phyloP scores from a whole-genome alignment of 2,888 invertebrate species.

The Cepaea hortensis region DNA sequence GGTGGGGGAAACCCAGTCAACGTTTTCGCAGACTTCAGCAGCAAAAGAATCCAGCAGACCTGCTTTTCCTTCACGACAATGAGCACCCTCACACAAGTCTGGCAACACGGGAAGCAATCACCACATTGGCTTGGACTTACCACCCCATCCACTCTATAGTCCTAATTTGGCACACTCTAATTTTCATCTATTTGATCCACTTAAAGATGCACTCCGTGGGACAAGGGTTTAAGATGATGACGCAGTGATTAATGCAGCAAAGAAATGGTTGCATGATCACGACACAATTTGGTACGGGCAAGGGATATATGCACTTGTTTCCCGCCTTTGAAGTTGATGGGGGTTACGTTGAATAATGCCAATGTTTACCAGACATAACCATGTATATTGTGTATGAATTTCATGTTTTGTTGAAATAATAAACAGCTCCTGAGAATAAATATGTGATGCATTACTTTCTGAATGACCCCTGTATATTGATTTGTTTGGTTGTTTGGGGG shows the following conservation, averaged over 20 bases:
- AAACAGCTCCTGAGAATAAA: no score
- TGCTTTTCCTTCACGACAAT: not conserved
- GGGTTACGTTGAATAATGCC: no score
- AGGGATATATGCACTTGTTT: no score
- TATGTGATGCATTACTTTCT: no score
- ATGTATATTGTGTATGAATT: no score
- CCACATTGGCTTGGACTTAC: not conserved
- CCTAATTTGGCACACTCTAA: not conserved
- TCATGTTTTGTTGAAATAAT: no score
- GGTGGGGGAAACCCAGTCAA: no score
- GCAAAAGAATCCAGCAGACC: constrained; percentile 1
- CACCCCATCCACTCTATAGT: not conserved
- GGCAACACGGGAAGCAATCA: constrained; percentile 6
- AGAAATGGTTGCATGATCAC: not conserved
- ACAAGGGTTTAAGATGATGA: constrained; percentile 2
- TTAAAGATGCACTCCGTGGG: constrained; percentile 1
- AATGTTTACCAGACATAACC: no score
- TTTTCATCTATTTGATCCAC: constrained; percentile 1
- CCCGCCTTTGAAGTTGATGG: no score
- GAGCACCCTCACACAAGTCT: not conserved
- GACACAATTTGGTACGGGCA: no score
- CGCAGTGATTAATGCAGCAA: not conserved
- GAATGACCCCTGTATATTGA: no score
- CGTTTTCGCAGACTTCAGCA: not conserved
- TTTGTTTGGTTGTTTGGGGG: no score